Evolutionary conservation across 1,140 invertebrate species (phyloP).

Genomic region (Drosophila athabasca): DNA sequence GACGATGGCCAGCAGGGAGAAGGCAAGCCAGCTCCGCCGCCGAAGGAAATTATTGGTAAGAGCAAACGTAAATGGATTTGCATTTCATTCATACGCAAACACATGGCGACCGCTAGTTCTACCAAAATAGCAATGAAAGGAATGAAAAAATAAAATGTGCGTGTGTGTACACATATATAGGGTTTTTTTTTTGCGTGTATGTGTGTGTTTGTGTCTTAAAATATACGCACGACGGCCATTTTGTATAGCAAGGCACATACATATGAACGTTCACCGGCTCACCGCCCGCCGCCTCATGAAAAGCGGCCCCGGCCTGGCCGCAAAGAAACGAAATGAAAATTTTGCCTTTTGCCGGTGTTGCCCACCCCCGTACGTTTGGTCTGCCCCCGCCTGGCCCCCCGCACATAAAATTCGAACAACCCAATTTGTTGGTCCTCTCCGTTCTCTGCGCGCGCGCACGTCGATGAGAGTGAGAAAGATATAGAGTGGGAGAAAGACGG

Average conservation of each 20-base stretch:
- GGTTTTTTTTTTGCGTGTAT: constrained; percentile 28
- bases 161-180: constrained; percentile 24
- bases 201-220: constrained; percentile 70
- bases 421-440: constrained; percentile 58
- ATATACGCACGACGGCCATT: constrained; percentile 82
- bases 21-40: constrained; percentile 73
- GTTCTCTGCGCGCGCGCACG: constrained; percentile 28
- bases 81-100: constrained; percentile 77
- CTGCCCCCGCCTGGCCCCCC: constrained; percentile 15
- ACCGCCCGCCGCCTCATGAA: constrained; percentile 53
- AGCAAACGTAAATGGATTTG: constrained; percentile 2
- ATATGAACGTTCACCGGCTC: constrained; percentile 47
- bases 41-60: constrained; percentile 83
- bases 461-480: constrained; percentile 9
- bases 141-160: constrained; percentile 59
- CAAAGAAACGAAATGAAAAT: constrained; percentile 75
- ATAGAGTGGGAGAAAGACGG: constrained; percentile 32
- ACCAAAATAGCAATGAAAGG: constrained; percentile 74
- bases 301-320: constrained; percentile 30
- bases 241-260: constrained; percentile 62
- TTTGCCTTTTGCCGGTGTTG: constrained; percentile 70
- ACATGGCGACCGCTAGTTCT: constrained; percentile 63
- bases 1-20: constrained; percentile 64
- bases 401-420: constrained; percentile 44
- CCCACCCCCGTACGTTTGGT: constrained; percentile 19